Evolutionary conservation across 1,140 invertebrate species (phyloP).

Genomic region (Microplitis demolitor): DNA sequence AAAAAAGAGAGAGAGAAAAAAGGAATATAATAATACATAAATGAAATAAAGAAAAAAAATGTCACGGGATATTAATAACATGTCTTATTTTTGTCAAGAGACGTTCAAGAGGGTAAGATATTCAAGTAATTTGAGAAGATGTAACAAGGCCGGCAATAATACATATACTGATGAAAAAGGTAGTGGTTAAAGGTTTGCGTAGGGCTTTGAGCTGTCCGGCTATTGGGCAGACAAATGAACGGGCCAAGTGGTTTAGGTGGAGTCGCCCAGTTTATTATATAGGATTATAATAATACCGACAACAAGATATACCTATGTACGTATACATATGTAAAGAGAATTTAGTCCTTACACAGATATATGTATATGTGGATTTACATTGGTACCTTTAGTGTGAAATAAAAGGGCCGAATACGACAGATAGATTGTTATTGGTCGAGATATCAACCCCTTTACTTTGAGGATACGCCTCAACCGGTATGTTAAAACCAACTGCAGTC

Average conservation of each 20-base stretch:
- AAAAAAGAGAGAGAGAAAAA: neutral
- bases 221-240: conserved; percentile 51
- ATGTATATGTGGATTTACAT: conserved; percentile 24
- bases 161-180: conserved; percentile 30
- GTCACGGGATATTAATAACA: conserved; percentile 33
- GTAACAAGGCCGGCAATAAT: conserved; percentile 26
- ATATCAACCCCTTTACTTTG: conserved; percentile 42
- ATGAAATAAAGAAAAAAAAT: conserved; percentile 5
- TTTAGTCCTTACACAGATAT: conserved; percentile 2
- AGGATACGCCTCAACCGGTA: conserved; percentile 38
- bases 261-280: conserved; percentile 29
- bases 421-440: conserved; percentile 50
- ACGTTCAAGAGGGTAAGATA: neutral
- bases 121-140: conserved; percentile 25
- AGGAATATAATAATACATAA: neutral
- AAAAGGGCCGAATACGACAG: conserved; percentile 38
- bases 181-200: conserved; percentile 37
- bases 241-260: conserved; percentile 43
- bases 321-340: neutral
- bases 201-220: conserved; percentile 51
- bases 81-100: conserved; percentile 34
- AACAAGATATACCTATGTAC: neutral
- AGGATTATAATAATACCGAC: conserved; percentile 31
- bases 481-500: conserved; percentile 44
- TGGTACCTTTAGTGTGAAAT: neutral